Evolutionary conservation across 2,888 invertebrate genomes (phyloP).

Genomic region (Agapetus fuscipes): DNA sequence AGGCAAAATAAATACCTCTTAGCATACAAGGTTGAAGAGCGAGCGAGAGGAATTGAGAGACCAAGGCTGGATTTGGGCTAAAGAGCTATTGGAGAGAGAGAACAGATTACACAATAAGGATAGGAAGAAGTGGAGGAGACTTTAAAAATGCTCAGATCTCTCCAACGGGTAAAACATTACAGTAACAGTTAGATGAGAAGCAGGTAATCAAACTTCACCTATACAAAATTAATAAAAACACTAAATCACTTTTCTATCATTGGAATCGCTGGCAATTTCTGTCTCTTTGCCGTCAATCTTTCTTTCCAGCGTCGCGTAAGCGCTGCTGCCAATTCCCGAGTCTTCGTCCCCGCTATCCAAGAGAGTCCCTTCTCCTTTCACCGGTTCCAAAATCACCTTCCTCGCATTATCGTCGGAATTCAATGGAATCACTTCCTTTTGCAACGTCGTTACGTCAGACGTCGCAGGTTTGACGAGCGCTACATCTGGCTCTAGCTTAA

Average conservation of each 20-base stretch:
- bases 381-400: conserved; percentile 29
- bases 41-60: too few species aligned
- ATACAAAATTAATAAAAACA: too few species aligned
- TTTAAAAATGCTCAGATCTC: too few species aligned
- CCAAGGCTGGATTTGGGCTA: too few species aligned
- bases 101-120: too few species aligned
- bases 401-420: conserved; percentile 28
- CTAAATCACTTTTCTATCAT: conserved; percentile 12
- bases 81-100: too few species aligned
- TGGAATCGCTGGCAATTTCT: conserved; percentile 4
- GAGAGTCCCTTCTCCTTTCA: conserved; percentile 49
- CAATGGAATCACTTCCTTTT: conserved; percentile 23
- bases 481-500: background rate
- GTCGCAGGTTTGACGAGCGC: conserved; percentile 26
- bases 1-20: too few species aligned
- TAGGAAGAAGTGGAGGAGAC: too few species aligned
- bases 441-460: conserved; percentile 22
- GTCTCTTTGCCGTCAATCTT: conserved; percentile 22
- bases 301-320: conserved; percentile 48
- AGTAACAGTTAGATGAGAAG: too few species aligned
- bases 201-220: too few species aligned
- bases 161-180: too few species aligned
- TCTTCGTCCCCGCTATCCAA: conserved; percentile 57
- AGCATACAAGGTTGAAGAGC: too few species aligned
- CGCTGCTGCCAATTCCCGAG: conserved; percentile 55